Conservation (phyloP, 2,888 invertebrate species). For the Cryptus armator region DNA sequence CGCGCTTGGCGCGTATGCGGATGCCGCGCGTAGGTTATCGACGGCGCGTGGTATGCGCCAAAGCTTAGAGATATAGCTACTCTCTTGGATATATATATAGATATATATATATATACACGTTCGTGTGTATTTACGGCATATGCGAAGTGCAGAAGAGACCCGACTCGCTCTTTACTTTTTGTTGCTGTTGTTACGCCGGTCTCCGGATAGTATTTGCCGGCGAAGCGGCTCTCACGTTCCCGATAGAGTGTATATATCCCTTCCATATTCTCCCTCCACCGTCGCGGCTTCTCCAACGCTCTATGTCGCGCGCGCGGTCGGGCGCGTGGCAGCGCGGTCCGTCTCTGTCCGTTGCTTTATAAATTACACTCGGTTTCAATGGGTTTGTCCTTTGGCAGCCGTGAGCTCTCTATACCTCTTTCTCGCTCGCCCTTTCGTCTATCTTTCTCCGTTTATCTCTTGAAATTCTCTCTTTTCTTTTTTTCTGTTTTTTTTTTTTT, state of each 20-base stretch:
- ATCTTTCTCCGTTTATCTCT: background rate
- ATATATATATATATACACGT: background rate
- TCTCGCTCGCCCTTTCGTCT: constrained; percentile 49
- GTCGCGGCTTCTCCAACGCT: constrained; percentile 1
- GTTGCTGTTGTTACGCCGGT: constrained; percentile 32
- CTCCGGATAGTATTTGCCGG: constrained; percentile 37
- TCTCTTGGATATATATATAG: constrained; percentile 8
- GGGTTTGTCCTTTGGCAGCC: constrained; percentile 72
- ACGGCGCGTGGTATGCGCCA: constrained; percentile 24
- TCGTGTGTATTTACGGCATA: background rate
- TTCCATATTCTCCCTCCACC: constrained; percentile 52
- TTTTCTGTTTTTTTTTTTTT: background rate
- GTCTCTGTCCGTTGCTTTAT: constrained; percentile 66
- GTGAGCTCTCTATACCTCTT: constrained; percentile 23
- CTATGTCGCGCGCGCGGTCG: constrained; percentile 62
- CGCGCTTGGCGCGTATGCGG: background rate
- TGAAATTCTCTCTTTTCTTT: background rate
- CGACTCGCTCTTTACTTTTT: constrained; percentile 14
- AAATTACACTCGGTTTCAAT: constrained; percentile 73
- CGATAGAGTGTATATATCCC: constrained; percentile 53
- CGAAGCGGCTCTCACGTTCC: constrained; percentile 63
- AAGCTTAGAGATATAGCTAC: constrained; percentile 18
- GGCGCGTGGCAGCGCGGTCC: constrained; percentile 72
- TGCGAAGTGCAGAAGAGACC: background rate
- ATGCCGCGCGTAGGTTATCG: constrained; percentile 29